A percentile compares a stretch with the other conserved stretches of the same genome.
These are phyloP conservation scores for Brachycybe producta DNA, from an alignment of 2,888 invertebrate species.

Conservation along the genomic window DNA sequence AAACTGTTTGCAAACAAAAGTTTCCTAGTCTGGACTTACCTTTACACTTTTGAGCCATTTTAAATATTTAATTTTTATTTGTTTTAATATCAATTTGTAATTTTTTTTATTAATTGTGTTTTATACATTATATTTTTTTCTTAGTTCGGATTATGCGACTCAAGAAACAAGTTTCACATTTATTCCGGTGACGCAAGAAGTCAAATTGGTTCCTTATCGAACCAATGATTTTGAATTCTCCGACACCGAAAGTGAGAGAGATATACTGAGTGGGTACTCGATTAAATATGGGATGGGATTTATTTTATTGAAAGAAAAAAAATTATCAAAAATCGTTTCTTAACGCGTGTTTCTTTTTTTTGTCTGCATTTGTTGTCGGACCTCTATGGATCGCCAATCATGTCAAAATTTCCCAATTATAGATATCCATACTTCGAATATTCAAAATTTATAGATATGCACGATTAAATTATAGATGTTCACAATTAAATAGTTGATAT, in stretches of 20 bases:
- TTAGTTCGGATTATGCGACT: slow-evolving; percentile 9
- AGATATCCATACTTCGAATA: too few species aligned
- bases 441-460: too few species aligned
- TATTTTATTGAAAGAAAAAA: not conserved
- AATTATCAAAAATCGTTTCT: not conserved
- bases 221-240: slow-evolving; percentile 9
- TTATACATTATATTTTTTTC: not conserved
- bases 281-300: not conserved
- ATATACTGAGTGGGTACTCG: slow-evolving; percentile 4
- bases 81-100: not conserved
- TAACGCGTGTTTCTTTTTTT: slow-evolving; percentile 1
- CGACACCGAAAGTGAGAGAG: slow-evolving; percentile 14
- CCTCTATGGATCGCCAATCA: slow-evolving; percentile 1
- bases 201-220: slow-evolving; percentile 8
- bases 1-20: too few species aligned
- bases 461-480: too few species aligned
- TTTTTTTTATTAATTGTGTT: not conserved
- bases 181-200: slow-evolving; percentile 8
- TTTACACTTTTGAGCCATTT: too few species aligned
- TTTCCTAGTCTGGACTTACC: too few species aligned
- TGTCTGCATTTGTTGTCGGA: not conserved
- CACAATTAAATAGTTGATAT: too few species aligned
- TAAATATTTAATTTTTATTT: not conserved
- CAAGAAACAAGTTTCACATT: slow-evolving; percentile 15
- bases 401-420: too few species aligned